phyloP scores from a whole-genome alignment of 2,888 invertebrate species.

The Heteromyza rotundicornis region DNA sequence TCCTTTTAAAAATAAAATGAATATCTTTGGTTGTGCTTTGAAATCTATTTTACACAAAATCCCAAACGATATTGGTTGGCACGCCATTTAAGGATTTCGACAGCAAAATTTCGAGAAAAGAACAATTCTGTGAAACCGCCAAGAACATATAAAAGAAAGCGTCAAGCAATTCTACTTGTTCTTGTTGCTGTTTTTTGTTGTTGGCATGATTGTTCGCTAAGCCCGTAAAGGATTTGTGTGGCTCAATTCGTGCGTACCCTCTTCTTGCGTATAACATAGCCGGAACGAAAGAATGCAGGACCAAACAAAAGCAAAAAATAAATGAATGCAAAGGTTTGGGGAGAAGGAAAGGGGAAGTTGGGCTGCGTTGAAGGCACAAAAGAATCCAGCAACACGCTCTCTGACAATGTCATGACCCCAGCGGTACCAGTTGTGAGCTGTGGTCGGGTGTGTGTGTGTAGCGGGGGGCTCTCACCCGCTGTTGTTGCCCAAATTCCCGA shows the following conservation, averaged over 20 bases:
- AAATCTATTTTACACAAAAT: no score
- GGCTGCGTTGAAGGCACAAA: constrained; percentile 31
- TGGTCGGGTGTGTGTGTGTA: constrained; percentile 1
- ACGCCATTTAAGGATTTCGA: constrained; percentile 24
- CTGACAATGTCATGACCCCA: constrained; percentile 38
- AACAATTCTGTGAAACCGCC: constrained; percentile 28
- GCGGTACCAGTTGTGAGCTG: constrained; percentile 20
- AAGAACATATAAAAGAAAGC: background rate
- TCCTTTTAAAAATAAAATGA: background rate
- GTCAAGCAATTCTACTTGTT: background rate
- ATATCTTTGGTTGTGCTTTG: constrained; percentile 13
- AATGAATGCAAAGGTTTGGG: background rate
- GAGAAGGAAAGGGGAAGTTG: background rate
- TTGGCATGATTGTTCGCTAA: constrained; percentile 36
- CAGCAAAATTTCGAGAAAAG: constrained; percentile 20
- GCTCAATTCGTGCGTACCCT: constrained; percentile 58
- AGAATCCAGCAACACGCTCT: constrained; percentile 28
- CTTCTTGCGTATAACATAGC: background rate
- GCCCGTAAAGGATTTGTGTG: constrained; percentile 59
- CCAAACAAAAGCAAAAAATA: no score
- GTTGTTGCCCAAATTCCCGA: constrained; percentile 16
- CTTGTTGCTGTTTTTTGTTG: constrained; percentile 4
- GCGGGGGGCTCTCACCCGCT: background rate
- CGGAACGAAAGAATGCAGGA: background rate
- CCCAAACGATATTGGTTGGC: no score